These are phyloP conservation scores for Morbakka virulenta DNA, from an alignment of 30 jellyfish, hydroid and myxozoan genomes.

Conservation along the genomic window DNA sequence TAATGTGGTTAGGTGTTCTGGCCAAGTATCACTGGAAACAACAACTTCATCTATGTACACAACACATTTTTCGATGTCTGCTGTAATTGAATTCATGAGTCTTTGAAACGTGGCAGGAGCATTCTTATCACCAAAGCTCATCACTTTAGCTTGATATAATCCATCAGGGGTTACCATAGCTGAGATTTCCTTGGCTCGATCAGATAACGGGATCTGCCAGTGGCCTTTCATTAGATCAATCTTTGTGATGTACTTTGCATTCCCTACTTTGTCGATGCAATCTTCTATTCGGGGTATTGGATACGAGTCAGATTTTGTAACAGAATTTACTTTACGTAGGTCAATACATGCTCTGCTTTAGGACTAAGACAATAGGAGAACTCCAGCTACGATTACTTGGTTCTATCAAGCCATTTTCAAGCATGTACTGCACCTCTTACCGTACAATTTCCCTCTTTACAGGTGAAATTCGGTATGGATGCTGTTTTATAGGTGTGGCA, in stretches of 20 bases:
- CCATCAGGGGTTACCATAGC: conserved; percentile 66
- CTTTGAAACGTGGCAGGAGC: conserved; percentile 77
- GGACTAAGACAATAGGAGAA: too few relatives aligned
- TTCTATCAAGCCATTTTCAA: too few relatives aligned
- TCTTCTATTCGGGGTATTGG: conserved; percentile 64
- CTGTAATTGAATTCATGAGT: conserved; percentile 29
- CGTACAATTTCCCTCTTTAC: too few relatives aligned
- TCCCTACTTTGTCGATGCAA: conserved; percentile 32
- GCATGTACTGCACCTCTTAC: too few relatives aligned
- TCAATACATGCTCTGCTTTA: too few relatives aligned
- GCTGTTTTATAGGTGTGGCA: too few relatives aligned
- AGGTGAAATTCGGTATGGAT: too few relatives aligned
- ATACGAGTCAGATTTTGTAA: conserved; percentile 44
- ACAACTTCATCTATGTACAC: conserved; percentile 63
- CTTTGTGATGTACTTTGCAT: conserved; percentile 34
- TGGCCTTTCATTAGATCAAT: conserved; percentile 51
- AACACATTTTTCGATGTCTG: conserved; percentile 39
- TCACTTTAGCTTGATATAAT: conserved; percentile 24
- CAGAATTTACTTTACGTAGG: conserved; percentile 47
- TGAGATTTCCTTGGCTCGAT: conserved; percentile 25
- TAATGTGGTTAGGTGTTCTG: conserved; percentile 48
- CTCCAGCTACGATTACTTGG: too few relatives aligned
- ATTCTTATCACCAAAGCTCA: conserved; percentile 61
- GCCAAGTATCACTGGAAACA: conserved; percentile 26
- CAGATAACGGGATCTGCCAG: conserved; percentile 47